Evolutionary conservation across 2,797 vertebrate species (phyloP).

Genomic region (Acridotheres tristis): DNA sequence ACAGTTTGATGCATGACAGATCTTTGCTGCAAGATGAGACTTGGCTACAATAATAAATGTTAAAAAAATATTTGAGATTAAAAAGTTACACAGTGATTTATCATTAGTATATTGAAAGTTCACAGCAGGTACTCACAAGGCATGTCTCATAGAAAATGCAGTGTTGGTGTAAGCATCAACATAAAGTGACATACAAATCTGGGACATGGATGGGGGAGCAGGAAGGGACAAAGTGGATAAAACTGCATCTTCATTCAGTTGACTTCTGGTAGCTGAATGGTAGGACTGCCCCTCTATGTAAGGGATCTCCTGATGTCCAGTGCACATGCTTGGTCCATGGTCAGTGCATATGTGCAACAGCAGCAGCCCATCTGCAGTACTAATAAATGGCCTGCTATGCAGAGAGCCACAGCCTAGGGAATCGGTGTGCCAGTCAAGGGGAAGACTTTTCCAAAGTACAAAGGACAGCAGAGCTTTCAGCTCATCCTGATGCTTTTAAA

Average conservation of each 20-base stretch:
- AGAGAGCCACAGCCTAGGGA: background rate
- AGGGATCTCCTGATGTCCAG: background rate
- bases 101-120: background rate
- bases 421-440: background rate
- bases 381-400: background rate
- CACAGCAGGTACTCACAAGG: background rate
- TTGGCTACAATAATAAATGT: background rate
- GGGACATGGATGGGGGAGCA: rapidly evolving
- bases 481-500: background rate
- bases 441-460: background rate
- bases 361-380: background rate
- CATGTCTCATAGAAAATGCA: background rate
- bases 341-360: rapidly evolving
- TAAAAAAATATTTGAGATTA: background rate
- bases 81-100: background rate
- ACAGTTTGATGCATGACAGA: background rate
- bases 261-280: background rate
- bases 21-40: background rate
- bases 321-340: rapidly evolving
- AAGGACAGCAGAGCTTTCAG: background rate
- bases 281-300: rapidly evolving
- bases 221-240: background rate
- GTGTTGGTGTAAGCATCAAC: background rate
- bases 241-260: background rate
- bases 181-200: rapidly evolving